phyloP scores from a whole-genome alignment of 2,888 invertebrate genomes.

The Gortyna flavago region DNA sequence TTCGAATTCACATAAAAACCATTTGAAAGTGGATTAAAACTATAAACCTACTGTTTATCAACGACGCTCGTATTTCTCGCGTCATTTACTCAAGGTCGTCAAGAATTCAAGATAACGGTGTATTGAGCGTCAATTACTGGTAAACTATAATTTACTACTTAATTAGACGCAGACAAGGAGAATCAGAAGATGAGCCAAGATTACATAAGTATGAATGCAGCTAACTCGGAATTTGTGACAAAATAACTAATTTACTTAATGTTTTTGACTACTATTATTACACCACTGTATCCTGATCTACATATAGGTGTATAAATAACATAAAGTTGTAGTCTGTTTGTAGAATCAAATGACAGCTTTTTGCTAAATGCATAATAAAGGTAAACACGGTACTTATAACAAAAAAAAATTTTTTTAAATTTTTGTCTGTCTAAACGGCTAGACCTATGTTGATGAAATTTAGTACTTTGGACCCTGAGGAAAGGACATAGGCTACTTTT shows the following conservation, averaged over 20 bases:
- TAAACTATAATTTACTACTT: slow-evolving; percentile 19
- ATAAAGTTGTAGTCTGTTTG: too few relatives aligned
- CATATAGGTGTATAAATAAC: too few relatives aligned
- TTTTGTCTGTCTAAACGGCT: too few relatives aligned
- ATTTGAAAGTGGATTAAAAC: slow-evolving; percentile 12
- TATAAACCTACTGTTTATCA: slow-evolving; percentile 17
- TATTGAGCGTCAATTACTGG: slow-evolving; percentile 17
- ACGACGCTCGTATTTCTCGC: slow-evolving; percentile 15
- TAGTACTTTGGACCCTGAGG: too few relatives aligned
- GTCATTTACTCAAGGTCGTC: slow-evolving; percentile 28
- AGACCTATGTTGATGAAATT: too few relatives aligned
- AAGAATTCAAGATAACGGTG: slow-evolving; percentile 19
- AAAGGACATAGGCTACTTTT: too few relatives aligned
- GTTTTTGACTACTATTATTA: background rate
- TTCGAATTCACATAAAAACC: background rate
- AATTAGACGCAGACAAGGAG: background rate
- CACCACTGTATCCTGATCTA: background rate
- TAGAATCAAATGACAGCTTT: too few relatives aligned
- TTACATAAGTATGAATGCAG: slow-evolving; percentile 3
- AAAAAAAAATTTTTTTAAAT: too few relatives aligned
- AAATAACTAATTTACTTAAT: background rate
- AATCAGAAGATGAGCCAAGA: background rate
- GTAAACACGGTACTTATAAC: too few relatives aligned
- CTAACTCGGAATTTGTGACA: background rate
- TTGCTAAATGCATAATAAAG: too few relatives aligned